Evolutionary conservation across 2,113 vertebrate species (phyloP).

Genomic region (Rhombomys opimus): DNA sequence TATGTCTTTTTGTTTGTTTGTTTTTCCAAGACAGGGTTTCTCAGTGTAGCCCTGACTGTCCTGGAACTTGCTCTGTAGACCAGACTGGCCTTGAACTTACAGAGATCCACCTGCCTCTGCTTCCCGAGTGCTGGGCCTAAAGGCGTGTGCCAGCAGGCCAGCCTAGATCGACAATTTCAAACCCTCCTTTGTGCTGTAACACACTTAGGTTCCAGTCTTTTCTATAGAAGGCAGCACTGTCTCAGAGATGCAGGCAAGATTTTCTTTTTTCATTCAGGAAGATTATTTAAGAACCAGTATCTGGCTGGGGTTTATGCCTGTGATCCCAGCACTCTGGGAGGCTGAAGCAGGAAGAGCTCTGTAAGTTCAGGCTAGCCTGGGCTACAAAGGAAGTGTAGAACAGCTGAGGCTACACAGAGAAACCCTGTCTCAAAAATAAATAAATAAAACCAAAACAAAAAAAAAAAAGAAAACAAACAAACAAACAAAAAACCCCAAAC

Average conservation of each 20-base stretch:
- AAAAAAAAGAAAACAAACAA: background rate
- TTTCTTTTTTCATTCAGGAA: constrained; percentile 89
- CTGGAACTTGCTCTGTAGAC: background rate
- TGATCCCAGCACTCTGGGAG: no score
- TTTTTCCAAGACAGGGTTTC: background rate
- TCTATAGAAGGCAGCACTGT: constrained; percentile 90
- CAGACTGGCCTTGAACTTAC: background rate
- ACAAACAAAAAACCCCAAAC: background rate
- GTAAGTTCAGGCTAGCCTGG: no score
- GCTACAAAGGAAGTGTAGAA: no score
- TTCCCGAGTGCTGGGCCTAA: background rate
- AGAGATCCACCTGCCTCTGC: background rate
- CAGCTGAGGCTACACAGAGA: no score
- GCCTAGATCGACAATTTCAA: background rate
- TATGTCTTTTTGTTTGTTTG: background rate
- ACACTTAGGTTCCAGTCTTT: constrained; percentile 88
- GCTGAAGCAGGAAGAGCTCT: no score
- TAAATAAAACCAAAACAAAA: no score
- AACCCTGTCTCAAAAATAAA: no score
- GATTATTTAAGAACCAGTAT: constrained; percentile 91
- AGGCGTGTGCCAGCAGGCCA: background rate
- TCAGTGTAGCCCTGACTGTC: background rate
- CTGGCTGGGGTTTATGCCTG: background rate
- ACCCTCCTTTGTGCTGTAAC: constrained; percentile 29
- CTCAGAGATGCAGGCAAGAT: constrained; percentile 86